Evolutionary conservation across 2,888 invertebrate genomes (phyloP).

Genomic region (Ophion ventricosus): DNA sequence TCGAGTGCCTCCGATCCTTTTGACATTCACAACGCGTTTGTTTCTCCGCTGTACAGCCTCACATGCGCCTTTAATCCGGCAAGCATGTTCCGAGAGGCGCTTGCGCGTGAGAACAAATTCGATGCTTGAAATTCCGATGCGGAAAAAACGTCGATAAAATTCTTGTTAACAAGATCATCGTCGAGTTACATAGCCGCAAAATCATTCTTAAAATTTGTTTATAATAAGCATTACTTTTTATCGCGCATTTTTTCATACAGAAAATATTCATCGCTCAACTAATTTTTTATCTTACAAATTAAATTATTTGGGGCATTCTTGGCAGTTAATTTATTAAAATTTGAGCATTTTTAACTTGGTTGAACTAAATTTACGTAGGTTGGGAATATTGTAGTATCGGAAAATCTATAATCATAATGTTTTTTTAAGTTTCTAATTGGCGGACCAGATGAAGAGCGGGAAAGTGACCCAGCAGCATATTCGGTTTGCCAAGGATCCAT

Average conservation of each 20-base stretch:
- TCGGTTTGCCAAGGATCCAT: too few species aligned
- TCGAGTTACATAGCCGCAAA: background rate
- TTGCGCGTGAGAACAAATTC: conserved; percentile 23
- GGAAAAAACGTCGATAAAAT: background rate
- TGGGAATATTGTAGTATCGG: too few species aligned
- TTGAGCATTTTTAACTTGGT: too few species aligned
- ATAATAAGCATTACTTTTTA: background rate
- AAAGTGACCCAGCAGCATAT: too few species aligned
- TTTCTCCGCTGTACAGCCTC: conserved; percentile 20
- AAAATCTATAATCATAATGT: too few species aligned
- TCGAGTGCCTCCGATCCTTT: conserved; percentile 43
- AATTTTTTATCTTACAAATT: background rate
- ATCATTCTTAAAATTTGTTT: background rate
- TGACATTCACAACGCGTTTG: conserved; percentile 33
- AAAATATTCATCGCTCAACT: background rate
- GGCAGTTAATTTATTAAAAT: background rate
- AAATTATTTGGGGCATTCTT: background rate
- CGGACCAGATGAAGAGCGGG: too few species aligned
- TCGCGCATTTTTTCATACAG: background rate
- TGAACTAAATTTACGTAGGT: too few species aligned
- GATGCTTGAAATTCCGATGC: background rate
- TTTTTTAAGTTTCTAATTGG: too few species aligned
- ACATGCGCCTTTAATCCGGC: conserved; percentile 4
- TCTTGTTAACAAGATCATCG: background rate
- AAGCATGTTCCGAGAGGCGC: background rate